Percentiles rank a stretch among this genome's conserved stretches.
phyloP scores from a whole-genome alignment of 2,797 vertebrate genomes.

The Oreortyx pictus region DNA sequence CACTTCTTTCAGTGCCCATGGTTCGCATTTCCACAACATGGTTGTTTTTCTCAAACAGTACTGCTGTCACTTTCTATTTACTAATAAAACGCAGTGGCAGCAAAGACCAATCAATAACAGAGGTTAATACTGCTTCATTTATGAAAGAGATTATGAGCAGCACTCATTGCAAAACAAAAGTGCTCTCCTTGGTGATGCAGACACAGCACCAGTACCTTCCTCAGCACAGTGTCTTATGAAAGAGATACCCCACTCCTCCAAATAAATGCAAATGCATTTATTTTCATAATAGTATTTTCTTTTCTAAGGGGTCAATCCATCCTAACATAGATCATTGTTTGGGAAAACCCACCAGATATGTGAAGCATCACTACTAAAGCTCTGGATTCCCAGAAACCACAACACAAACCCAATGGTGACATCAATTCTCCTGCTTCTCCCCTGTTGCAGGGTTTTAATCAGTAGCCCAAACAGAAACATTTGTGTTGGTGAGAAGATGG shows the following conservation, averaged over 20 bases:
- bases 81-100: background rate
- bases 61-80: background rate
- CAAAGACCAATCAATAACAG: background rate
- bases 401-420: background rate
- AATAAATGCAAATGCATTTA: background rate
- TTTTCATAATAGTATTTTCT: background rate
- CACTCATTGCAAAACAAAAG: background rate
- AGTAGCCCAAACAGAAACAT: conserved; percentile 16
- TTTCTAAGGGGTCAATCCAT: background rate
- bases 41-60: background rate
- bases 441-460: conserved; percentile 35
- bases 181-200: background rate
- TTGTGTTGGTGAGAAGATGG: conserved; percentile 23
- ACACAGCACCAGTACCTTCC: fast-evolving
- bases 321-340: background rate
- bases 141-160: background rate
- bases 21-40: background rate
- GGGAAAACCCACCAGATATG: background rate
- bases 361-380: background rate
- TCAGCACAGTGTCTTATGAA: background rate
- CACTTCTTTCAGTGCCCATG: background rate
- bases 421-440: background rate
- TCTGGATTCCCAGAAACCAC: background rate
- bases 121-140: background rate
- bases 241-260: background rate